Evolutionary conservation across 2,113 vertebrate species (phyloP).

Genomic region (Pelodiscus sinensis): DNA sequence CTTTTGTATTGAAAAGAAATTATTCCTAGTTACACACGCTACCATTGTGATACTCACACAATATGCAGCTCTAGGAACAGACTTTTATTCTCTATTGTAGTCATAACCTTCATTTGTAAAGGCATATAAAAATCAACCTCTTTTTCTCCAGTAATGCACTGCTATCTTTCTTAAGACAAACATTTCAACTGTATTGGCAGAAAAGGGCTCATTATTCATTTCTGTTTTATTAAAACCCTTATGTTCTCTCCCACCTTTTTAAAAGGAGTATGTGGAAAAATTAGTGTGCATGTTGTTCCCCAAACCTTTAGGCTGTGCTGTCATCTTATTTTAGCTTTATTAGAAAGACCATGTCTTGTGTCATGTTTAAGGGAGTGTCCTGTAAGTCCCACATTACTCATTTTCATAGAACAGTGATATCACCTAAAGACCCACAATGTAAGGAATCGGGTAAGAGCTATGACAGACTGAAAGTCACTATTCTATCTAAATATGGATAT

Average conservation of each 20-base stretch:
- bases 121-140: not conserved
- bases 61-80: not conserved
- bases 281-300: not conserved
- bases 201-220: not conserved
- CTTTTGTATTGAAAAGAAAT: not conserved
- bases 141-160: not conserved
- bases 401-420: too few species aligned
- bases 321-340: not conserved
- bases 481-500: too few species aligned
- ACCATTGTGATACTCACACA: not conserved
- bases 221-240: not conserved
- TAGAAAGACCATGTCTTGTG: slow-evolving; percentile 18
- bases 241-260: not conserved
- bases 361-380: not conserved
- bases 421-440: too few species aligned
- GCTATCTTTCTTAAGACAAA: not conserved
- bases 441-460: too few species aligned
- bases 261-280: slow-evolving; percentile 17
- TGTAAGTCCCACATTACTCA: too few species aligned
- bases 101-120: not conserved
- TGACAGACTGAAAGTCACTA: too few species aligned
- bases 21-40: not conserved
- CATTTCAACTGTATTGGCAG: not conserved
- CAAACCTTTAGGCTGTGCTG: slow-evolving; percentile 14
- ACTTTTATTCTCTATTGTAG: not conserved